Base-by-base conservation (phyloP, 2,888 invertebrate species). In the Strigamia transsilvanica region DNA sequence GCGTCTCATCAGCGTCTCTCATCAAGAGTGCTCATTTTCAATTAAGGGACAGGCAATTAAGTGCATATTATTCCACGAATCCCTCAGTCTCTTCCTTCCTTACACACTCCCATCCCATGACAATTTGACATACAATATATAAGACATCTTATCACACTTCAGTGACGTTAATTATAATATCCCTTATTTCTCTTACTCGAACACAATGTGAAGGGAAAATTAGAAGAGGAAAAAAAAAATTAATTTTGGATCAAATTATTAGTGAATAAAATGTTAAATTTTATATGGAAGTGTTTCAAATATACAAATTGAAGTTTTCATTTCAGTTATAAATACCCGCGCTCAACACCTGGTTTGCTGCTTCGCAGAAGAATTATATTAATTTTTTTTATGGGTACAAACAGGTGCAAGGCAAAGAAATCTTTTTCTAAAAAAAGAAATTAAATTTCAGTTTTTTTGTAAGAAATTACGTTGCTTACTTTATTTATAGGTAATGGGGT, bases 1-100 rank as follows among this genome's bases (percentile, higher is more conserved):
- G 73, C 73, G 73, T 27, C 73, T 73, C 73, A 73, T 73, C 73
- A 73, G 73, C 73, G 13, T 73, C 73, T 73, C 73, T 73, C 73
- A 73, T 73, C 73, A 73, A 27, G 73, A 73, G 32, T n/a, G 73
- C 73, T 73, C 73, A 73, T 73, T 73, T 73, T 73, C 73, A 73
- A 73, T 73, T 73, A 73, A 73, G 73, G 73, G 73, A 73, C 73
- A 73, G 73, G 73, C 73, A 73, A 73, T 73, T 73, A 73, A 73
- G 73, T 73, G 73, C 73, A 27, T 73, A 73, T 73, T 73, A 73
- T 73, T 73, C 73, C n/a, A 15, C 73, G 23, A 73, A 27, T 73
- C 73, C 73, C 73, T 56, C 56, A 56, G 56, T 18, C 56, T 73
- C 73, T 73, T 73, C 38, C 32, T 32, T 32, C 73, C 32, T 32